A percentile compares a stretch with the other conserved stretches of the same genome.
phyloP scores from a whole-genome alignment of 2,888 invertebrate species.

The Platycnemis pennipes region DNA sequence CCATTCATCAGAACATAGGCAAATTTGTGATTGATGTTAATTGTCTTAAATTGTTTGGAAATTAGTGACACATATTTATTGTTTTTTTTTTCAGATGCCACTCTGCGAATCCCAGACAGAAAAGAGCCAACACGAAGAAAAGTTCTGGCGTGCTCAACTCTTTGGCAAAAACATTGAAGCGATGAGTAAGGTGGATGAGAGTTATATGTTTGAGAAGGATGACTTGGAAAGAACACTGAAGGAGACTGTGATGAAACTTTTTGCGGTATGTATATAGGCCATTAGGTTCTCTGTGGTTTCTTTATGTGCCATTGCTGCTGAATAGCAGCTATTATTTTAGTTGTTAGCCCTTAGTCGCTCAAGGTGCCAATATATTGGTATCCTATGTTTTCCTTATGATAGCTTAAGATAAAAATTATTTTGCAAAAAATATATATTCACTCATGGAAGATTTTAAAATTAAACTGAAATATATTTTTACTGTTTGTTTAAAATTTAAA shows the following conservation, averaged over 20 bases:
- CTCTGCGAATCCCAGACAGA: constrained; percentile 89
- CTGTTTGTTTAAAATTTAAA: no score
- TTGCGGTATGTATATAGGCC: constrained; percentile 88
- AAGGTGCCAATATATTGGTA: not conserved
- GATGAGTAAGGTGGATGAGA: constrained; percentile 60
- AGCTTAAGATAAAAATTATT: no score
- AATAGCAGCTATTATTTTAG: not conserved
- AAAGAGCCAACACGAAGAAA: constrained; percentile 90
- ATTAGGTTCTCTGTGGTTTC: no score
- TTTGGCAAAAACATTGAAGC: constrained; percentile 66
- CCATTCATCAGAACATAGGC: no score
- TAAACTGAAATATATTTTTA: no score
- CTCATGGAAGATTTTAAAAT: no score
- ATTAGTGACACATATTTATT: not conserved
- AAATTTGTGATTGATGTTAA: no score
- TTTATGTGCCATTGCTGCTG: not conserved
- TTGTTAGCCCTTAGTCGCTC: not conserved
- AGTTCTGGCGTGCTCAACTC: constrained; percentile 70
- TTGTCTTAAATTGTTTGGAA: no score
- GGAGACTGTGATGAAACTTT: constrained; percentile 92
- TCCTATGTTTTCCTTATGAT: no score
- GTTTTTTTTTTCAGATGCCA: constrained; percentile 82
- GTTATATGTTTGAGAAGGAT: constrained; percentile 74
- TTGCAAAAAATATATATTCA: no score
- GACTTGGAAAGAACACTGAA: constrained; percentile 86